A percentile compares a stretch with the other conserved stretches of the same genome.
Conservation (phyloP, 2,113 vertebrate species). For the Crotalus viridis region DNA sequence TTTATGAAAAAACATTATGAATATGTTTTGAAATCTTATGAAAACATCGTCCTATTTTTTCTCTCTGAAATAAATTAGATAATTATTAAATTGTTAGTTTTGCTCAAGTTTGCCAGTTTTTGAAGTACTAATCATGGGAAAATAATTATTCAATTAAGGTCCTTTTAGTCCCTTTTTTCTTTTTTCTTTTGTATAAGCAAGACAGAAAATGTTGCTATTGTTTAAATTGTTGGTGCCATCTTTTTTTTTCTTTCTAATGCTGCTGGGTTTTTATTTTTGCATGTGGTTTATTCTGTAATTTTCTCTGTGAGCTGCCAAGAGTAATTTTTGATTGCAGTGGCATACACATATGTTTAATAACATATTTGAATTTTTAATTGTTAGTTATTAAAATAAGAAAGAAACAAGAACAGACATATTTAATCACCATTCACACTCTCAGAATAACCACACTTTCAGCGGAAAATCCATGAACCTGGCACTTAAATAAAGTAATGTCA, state of each 20-base stretch:
- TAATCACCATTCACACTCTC: not conserved
- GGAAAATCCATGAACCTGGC: not conserved
- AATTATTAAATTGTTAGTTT: not conserved
- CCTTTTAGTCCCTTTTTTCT: not conserved
- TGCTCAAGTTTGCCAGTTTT: not conserved
- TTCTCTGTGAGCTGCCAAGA: not conserved
- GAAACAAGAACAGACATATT: not conserved
- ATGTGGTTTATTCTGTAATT: not conserved
- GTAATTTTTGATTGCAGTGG: not conserved
- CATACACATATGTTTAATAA: not conserved
- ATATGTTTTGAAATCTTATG: not conserved
- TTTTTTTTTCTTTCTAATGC: not conserved
- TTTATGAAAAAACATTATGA: not conserved
- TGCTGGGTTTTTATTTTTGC: not conserved
- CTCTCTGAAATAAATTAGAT: not conserved
- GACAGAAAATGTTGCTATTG: not conserved
- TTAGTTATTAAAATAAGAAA: not conserved
- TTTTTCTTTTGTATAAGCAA: not conserved
- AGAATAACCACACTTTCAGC: not conserved
- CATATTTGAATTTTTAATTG: not conserved
- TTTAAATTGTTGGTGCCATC: not conserved
- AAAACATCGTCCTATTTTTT: not conserved
- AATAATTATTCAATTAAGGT: not conserved
- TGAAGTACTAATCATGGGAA: not conserved
- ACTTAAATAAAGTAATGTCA: not conserved